Evolutionary conservation across 1,140 invertebrate species (phyloP), one percentile per base, ranked within the genome.

Genomic region (Zaprionus davidi): DNA sequence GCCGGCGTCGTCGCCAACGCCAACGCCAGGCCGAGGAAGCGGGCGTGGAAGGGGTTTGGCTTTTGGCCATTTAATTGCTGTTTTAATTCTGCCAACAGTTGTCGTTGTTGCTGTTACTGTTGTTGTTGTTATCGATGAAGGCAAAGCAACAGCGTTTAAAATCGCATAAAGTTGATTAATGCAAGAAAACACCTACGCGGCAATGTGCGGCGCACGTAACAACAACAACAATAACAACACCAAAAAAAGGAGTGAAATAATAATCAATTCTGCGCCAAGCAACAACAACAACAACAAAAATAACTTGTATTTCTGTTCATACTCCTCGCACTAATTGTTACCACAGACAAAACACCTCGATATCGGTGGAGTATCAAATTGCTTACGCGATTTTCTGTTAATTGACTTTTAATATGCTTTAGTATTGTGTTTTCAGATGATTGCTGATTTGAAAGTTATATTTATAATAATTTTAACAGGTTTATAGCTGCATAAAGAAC

Each of bases 61-160:
- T 87, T 87, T 90, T 81, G 85, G 84, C 85, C 81, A 88, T 88
- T 88, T 88, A 90, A 88, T 88, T 88, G 85, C 85, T 81, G 81
- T 88, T 88, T 88, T 88, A 85, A 90, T 88, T 85, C 84, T 71
- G 63, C 56, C 68, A 65, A 57, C 71, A 73, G 69, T 64, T 64
- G 62, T 65, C 68, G 60, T 65, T 49, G 65, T 76, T 38, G 49
- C 28, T 63, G 41, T 90, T 88, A 81, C 81, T 83, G 62, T 56
- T 71, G 55, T 20, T 20, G 20, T 59, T 72, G 65, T 55, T 72
- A 77, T 71, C 81, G 64, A 58, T 82, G 62, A 58, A 76, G 49
- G 67, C 44, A 49, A 51, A 57, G 31, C 67, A 76, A 64, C 69
- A 82, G 34, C 62, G 74, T 67, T 74, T 69, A 53, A 68, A 74